Evolutionary conservation across 2,888 invertebrate species (phyloP), one percentile per base, ranked within the genome.

Genomic region (Mythimna lalbum): DNA sequence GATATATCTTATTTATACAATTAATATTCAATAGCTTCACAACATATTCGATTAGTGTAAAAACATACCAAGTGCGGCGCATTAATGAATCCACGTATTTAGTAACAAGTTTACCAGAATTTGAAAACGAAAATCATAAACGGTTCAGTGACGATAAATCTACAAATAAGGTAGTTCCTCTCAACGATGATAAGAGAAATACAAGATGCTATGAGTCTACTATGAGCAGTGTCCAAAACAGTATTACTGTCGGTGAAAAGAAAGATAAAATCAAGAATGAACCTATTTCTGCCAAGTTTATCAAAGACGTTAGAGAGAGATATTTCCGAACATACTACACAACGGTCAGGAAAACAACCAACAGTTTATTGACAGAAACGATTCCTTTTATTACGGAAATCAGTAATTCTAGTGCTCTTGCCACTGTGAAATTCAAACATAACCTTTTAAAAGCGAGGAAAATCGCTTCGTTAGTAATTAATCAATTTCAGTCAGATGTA

Each of bases 31-130:
- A 85, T 69, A 87, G 82, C 68, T 90, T 89, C 72, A 84, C 89
- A 69, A 83, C 86, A 60, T 86, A 86, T 77, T 85, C 90, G 33
- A 84, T 79, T 52, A 86, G 91, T 79, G 87, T 92, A 2, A 92
- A 91, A 84, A 94, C 94, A 5, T 95, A 92, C 76, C 90, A 93
- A 89, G 94, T 95, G 14, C 90, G 87, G 21, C 91, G 92, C 19
- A 77, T 95, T 21, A 94, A 95, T 83, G 90, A 92, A 47, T 88
- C 93, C 0, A 87, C 92, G 1, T 95, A 91, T 71, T 80, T 95
- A 62, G 94, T 95, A 5, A 94, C 92, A 7, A 90, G 86, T 72
- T 80, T 91, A 27, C 91, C 93, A 53, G 92, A 93, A 63, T 77
- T 85, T 27, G 90, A 92, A 43, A 85, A 87, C 67, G 86, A 84